A percentile compares a stretch with the other conserved stretches of the same genome.
These are phyloP conservation scores for Thereva unica DNA, from an alignment of 2,888 invertebrate genomes.

Conservation along the genomic window DNA sequence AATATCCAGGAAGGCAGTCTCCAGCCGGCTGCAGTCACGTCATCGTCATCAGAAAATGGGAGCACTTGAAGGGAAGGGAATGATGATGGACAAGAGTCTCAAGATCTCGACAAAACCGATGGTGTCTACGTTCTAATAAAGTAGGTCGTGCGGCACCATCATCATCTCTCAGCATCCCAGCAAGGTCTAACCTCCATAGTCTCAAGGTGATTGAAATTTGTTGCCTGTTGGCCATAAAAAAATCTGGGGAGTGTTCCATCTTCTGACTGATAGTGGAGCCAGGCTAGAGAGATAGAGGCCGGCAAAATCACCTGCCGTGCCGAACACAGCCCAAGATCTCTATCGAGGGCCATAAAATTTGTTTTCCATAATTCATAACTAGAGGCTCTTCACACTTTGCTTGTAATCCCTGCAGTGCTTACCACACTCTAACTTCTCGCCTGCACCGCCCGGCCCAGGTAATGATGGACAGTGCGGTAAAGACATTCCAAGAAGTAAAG, in stretches of 20 bases:
- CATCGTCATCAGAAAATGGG: too few relatives aligned
- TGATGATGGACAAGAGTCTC: too few relatives aligned
- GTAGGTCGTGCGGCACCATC: too few relatives aligned
- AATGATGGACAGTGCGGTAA: constrained; percentile 6
- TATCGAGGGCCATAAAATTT: constrained; percentile 41
- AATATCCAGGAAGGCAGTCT: too few relatives aligned
- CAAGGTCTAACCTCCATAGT: too few relatives aligned
- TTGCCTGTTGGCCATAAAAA: neutral
- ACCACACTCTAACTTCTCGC: constrained; percentile 17
- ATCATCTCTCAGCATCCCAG: too few relatives aligned
- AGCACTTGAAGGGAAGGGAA: too few relatives aligned
- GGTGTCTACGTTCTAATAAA: too few relatives aligned
- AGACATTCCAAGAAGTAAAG: constrained; percentile 29
- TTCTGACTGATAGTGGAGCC: neutral
- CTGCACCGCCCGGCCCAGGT: neutral
- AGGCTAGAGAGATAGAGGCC: constrained; percentile 15
- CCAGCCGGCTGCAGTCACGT: too few relatives aligned
- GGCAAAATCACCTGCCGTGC: constrained; percentile 38
- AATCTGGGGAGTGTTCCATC: neutral
- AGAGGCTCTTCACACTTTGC: constrained; percentile 38
- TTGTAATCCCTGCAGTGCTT: constrained; percentile 33
- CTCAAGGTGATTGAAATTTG: too few relatives aligned
- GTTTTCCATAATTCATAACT: constrained; percentile 41
- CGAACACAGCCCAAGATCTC: constrained; percentile 36
- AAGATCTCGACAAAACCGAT: too few relatives aligned